Conservation (phyloP, 2,888 invertebrate genomes). For the Siphonodentalium dalli region DNA sequence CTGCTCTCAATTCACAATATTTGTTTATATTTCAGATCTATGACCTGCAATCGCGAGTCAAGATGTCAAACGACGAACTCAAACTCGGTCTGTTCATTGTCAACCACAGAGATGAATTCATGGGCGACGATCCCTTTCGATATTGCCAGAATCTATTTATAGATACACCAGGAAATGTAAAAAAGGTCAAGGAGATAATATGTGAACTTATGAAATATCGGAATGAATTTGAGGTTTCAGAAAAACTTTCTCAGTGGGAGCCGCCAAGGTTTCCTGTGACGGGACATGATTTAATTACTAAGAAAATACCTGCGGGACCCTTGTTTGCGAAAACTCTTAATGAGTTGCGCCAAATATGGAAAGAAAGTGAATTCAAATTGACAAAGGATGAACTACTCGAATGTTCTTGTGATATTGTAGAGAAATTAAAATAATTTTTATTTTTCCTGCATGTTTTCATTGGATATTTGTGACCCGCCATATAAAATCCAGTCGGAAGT, state of each 20-base stretch:
- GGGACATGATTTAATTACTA: slow-evolving; percentile 74
- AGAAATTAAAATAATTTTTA: slow-evolving; percentile 7
- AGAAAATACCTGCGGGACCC: slow-evolving; percentile 65
- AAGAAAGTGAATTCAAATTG: slow-evolving; percentile 78
- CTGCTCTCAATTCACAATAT: no score
- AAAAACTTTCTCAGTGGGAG: slow-evolving; percentile 77
- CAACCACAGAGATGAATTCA: slow-evolving; percentile 71
- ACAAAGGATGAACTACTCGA: slow-evolving; percentile 75
- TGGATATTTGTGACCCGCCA: no score
- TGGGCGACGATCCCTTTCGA: slow-evolving; percentile 67
- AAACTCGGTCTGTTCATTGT: slow-evolving; percentile 82
- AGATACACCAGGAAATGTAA: slow-evolving; percentile 66
- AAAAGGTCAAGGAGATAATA: slow-evolving; percentile 73
- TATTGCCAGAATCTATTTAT: slow-evolving; percentile 54
- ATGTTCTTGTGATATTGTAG: slow-evolving; percentile 35
- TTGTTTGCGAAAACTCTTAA: slow-evolving; percentile 74
- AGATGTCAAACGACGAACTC: slow-evolving; percentile 84
- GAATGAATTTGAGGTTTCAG: slow-evolving; percentile 72
- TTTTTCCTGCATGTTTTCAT: no score
- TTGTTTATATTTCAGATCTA: slow-evolving; percentile 34
- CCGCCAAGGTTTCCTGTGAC: slow-evolving; percentile 82
- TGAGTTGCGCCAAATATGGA: slow-evolving; percentile 81
- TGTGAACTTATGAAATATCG: slow-evolving; percentile 83
- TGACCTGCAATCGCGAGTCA: slow-evolving; percentile 71
- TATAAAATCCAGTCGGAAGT: no score